Evolutionary conservation across 37 sponge, comb jelly and placozoan genomes (phyloP), one percentile per base, ranked within the genome.

Genomic region (Aphrocallistes beatrix): DNA sequence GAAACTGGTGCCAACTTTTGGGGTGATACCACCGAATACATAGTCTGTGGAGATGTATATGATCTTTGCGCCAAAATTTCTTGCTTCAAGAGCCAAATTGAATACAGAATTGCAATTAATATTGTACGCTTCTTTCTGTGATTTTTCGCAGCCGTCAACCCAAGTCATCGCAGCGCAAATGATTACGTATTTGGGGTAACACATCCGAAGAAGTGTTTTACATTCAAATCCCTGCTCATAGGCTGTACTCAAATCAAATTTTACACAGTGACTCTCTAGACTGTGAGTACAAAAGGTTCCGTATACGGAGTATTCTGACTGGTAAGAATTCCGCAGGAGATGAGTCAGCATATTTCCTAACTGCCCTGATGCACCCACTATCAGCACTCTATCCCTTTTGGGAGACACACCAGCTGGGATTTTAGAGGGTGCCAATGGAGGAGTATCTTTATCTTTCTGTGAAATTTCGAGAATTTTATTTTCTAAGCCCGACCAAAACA

Each of bases 131-230:
- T 60, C n/a, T 32, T 60, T 13, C 21, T 60, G 75, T 30, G 75
- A 60, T 30, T 60, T 60, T 60, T 60, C 75, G 34, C 75, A 60
- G 75, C 75, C 75, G 21, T 60, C 75, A 6, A 60, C 75, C 75
- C 75, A 60, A 32, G 75, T 60, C 75, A 60, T 60, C 32, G 75
- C 75, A 32, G 75, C 75, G 34, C 75, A 60, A 60, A 60, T 60
- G 8, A 60, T 60, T 1, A 60, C 75, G 8, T 25, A 25, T 25
- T 60, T 60, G 28, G 75, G 75, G 8, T 13, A 30, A 60, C 75
- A 60, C 34, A 60, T 8, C 34, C n/a, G 75, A 19, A 60, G 34
- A 6, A 60, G 34, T 21, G 75, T 32, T 6, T 13, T 21, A 30
- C 3, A 60, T 25, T 28, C n/a, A 60, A 60, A 60, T 3, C n/a